Conservation (phyloP, 2,113 vertebrate species). For the Vidua macroura region DNA sequence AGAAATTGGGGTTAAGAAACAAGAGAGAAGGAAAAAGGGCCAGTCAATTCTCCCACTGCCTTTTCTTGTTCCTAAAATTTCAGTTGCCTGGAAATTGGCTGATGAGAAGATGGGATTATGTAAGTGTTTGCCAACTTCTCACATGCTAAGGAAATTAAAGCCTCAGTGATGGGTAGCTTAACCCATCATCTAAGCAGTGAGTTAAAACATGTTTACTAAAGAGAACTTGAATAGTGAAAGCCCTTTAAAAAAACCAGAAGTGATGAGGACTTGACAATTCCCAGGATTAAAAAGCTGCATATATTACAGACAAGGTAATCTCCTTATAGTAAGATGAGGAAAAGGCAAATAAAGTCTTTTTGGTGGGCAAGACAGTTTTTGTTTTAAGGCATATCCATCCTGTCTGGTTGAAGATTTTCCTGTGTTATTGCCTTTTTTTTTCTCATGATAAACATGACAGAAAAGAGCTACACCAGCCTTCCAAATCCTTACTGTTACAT, state of each 20-base stretch:
- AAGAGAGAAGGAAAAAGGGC: not conserved
- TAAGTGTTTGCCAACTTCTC: not conserved
- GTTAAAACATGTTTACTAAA: conserved; percentile 1
- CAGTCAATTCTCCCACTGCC: accelerated
- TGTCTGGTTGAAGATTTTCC: not conserved
- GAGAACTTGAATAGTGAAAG: not conserved
- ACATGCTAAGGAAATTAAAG: conserved; percentile 3
- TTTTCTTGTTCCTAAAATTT: not conserved
- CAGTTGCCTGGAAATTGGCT: conserved; percentile 57
- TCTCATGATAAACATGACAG: not conserved
- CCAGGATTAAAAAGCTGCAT: conserved; percentile 42
- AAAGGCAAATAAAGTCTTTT: conserved; percentile 6
- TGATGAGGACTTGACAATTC: not conserved
- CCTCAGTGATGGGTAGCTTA: conserved; percentile 35
- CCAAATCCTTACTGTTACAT: not conserved
- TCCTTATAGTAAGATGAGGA: not conserved
- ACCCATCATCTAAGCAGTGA: not conserved
- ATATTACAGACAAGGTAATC: conserved; percentile 30
- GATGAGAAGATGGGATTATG: conserved; percentile 29
- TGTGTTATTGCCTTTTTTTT: not conserved
- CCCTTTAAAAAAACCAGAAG: not conserved
- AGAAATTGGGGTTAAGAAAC: not conserved
- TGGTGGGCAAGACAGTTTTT: not conserved
- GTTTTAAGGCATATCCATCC: not conserved
- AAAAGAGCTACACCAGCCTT: not conserved